phyloP scores from a whole-genome alignment of 2,797 vertebrate genomes.

The Micrastur ruficollis region DNA sequence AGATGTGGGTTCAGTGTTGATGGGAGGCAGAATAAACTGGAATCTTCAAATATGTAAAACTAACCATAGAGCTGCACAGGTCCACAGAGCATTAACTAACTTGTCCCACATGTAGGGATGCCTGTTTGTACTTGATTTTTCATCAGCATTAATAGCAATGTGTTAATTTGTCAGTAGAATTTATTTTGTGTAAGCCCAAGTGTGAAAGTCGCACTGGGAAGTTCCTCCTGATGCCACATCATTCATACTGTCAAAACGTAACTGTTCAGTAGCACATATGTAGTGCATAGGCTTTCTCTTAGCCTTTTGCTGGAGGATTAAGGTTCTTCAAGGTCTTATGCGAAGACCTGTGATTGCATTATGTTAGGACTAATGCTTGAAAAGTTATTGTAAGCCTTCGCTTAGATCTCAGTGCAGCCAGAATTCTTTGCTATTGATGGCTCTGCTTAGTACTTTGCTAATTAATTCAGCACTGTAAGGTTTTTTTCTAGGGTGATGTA shows the following conservation, averaged over 20 bases:
- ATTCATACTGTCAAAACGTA: background rate
- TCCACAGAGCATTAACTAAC: background rate
- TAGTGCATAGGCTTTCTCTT: background rate
- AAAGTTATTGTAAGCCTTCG: background rate
- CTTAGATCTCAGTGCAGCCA: background rate
- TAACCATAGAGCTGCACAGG: background rate
- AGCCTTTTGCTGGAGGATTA: background rate
- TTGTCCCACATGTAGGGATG: background rate
- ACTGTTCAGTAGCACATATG: no score
- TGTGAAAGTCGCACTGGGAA: background rate
- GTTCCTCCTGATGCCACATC: background rate
- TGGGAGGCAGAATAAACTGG: background rate
- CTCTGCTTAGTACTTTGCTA: background rate
- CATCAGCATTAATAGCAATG: background rate
- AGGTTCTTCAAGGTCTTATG: background rate
- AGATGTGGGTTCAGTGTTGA: background rate
- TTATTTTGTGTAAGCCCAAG: background rate
- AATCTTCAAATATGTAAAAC: background rate
- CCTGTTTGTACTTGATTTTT: background rate
- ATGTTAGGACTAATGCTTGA: background rate
- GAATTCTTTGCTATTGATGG: background rate
- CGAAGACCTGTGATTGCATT: background rate
- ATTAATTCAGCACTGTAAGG: background rate
- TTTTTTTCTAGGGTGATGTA: background rate
- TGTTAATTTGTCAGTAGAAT: background rate